Evolutionary conservation across 2,113 vertebrate species (phyloP).

Genomic region (Albula glossodonta): DNA sequence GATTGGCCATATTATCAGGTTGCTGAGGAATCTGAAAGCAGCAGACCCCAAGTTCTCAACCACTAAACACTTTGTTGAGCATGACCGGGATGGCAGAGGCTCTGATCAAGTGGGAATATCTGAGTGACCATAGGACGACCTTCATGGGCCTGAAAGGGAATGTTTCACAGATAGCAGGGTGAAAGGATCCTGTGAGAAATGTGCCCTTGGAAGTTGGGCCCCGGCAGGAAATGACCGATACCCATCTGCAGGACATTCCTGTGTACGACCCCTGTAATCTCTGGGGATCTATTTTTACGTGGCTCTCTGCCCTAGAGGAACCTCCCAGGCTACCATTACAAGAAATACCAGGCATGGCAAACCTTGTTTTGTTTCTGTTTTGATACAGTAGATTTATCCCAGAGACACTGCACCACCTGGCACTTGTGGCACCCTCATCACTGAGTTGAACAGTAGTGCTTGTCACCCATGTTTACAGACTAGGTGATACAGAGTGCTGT

Average conservation of each 20-base stretch:
- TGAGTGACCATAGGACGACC: constrained; percentile 27
- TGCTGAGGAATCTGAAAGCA: not conserved
- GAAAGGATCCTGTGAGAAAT: constrained; percentile 26
- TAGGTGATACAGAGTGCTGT: not conserved
- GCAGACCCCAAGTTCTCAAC: not conserved
- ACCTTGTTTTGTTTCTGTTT: not conserved
- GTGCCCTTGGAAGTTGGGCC: constrained; percentile 16
- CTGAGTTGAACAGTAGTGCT: not conserved
- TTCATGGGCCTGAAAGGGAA: constrained; percentile 34
- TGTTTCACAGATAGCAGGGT: constrained; percentile 20
- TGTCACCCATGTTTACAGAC: not conserved
- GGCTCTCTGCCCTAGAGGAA: constrained; percentile 30
- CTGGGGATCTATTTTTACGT: constrained; percentile 42
- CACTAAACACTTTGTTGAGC: not conserved
- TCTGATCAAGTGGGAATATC: constrained; percentile 9
- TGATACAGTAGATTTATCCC: not conserved
- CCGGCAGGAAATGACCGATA: constrained; percentile 44
- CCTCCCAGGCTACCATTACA: not conserved
- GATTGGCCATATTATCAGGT: not conserved
- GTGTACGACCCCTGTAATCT: constrained; percentile 34
- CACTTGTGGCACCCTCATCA: too few relatives aligned
- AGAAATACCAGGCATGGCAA: not conserved
- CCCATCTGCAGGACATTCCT: constrained; percentile 46
- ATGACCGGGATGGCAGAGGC: not conserved
- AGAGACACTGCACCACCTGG: not conserved